These are phyloP conservation scores for Philereme vetulata DNA, from an alignment of 2,888 invertebrate species.

Conservation along the genomic window DNA sequence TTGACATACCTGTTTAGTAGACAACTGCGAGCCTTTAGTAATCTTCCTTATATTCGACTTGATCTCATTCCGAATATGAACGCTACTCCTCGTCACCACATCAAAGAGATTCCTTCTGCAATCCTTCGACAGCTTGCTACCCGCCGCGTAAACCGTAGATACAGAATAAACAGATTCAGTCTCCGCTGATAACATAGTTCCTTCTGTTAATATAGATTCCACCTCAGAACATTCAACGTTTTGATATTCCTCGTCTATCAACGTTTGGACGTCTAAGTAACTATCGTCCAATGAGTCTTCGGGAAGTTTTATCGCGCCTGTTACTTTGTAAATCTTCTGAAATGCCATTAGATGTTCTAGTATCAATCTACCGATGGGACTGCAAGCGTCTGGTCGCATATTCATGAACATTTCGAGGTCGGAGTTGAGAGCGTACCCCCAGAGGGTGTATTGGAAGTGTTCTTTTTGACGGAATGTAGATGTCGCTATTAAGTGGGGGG, in stretches of 20 bases:
- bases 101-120: slow-evolving; percentile 75
- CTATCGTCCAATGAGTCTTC: slow-evolving; percentile 68
- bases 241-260: slow-evolving; percentile 78
- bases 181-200: slow-evolving; percentile 69
- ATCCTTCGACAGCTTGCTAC: slow-evolving; percentile 66
- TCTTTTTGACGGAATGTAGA: slow-evolving; percentile 79
- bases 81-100: slow-evolving; percentile 69
- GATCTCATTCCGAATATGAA: slow-evolving; percentile 69
- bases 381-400: slow-evolving; percentile 83
- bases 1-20: slow-evolving; percentile 68
- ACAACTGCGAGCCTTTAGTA: slow-evolving; percentile 75
- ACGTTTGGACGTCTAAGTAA: slow-evolving; percentile 67
- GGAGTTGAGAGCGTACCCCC: slow-evolving; percentile 83
- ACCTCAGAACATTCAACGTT: slow-evolving; percentile 73
- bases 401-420: slow-evolving; percentile 84
- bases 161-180: slow-evolving; percentile 73
- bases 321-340: slow-evolving; percentile 76
- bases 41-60: slow-evolving; percentile 74
- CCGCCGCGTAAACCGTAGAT: slow-evolving; percentile 69
- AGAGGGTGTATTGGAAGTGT: slow-evolving; percentile 80
- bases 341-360: slow-evolving; percentile 81
- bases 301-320: slow-evolving; percentile 55
- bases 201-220: slow-evolving; percentile 70
- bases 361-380: slow-evolving; percentile 81
- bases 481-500: slow-evolving; percentile 75